Base-by-base conservation (phyloP, 2,797 vertebrate genomes). In the Coccyzus lansbergi region DNA sequence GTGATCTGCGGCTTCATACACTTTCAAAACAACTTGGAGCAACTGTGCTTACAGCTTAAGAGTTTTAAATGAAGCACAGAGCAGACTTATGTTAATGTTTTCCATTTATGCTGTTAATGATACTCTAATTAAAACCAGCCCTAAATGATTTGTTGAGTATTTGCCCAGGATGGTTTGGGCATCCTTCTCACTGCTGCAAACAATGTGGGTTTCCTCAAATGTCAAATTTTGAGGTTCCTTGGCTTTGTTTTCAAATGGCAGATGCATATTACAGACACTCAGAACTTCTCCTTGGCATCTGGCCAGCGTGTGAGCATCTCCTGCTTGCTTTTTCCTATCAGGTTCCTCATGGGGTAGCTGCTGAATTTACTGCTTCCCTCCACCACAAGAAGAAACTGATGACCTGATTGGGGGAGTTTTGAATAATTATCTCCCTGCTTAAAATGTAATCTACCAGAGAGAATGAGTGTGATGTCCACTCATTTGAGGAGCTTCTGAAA, bases 161-260 rank as follows among this genome's bases (percentile, higher is more conserved):
- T 52, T 75, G 15, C 46, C 51, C 52, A 31, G 25, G 38, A 42
- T 36, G 76, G 22, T 79, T 70, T 31, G 67, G 44, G 29, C 15
- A 10, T 46, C 68, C 31, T 60, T 26, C 24, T 56, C 8, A 3
- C 5, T 15, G 18, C 78, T 84, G 77, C 56, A 76, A 46, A 25
- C 56, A n/a, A 5, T 5, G 49, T 65, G 74, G 33, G 8, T 88
- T 78, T 88, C 70, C 76, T 87, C 70, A 24, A 18, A 34, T 31
- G 70, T 64, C 19, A 20, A 15, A 4, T 31, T 71, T 78, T 56
- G 31, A 22, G 34, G 58, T 49, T 85, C 71, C 64, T 48, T 63
- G 90, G 49, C 52, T 77, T 84, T 78, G 52, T 85, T 90, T 90
- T 52, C 29, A 46, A 34, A 49, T 26, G 62, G 79, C 88, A 80